Evolutionary conservation across 2,888 invertebrate species (phyloP).

Genomic region (Hirtodrosophila duncani): DNA sequence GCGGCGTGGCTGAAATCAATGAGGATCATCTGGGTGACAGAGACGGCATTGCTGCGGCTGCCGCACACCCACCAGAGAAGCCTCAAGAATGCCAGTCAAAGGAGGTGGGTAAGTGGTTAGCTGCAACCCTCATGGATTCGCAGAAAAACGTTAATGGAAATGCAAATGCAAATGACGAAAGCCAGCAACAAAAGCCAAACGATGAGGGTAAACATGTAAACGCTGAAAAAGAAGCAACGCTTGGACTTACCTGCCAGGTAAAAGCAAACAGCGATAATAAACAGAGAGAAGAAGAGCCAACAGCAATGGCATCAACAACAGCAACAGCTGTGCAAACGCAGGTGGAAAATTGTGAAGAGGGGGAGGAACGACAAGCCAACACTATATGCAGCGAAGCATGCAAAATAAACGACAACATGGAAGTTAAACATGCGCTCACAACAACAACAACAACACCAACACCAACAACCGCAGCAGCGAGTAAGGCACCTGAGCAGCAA

Average conservation of each 20-base stretch:
- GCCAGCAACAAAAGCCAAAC: conserved; percentile 9
- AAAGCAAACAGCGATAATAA: conserved; percentile 58
- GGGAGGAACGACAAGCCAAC: conserved; percentile 3
- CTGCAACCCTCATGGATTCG: conserved; percentile 31
- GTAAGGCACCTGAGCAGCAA: conserved; percentile 63
- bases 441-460: no score
- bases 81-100: conserved; percentile 30
- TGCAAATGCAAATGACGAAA: conserved; percentile 11
- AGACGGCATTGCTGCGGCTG: conserved; percentile 52
- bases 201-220: conserved; percentile 2
- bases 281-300: conserved; percentile 38
- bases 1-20: conserved; percentile 75
- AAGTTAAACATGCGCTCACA: conserved; percentile 16
- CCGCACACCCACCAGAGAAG: conserved; percentile 39
- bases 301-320: conserved; percentile 25
- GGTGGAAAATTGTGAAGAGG: conserved; percentile 2
- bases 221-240: conserved; percentile 31
- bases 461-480: conserved; percentile 37
- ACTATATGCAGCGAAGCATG: conserved; percentile 57
- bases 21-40: conserved; percentile 72
- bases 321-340: conserved; percentile 63
- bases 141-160: conserved; percentile 53
- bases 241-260: conserved; percentile 56
- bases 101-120: conserved; percentile 14
- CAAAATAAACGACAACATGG: conserved; percentile 60